These are phyloP conservation scores for Heliconius hortense DNA, from an alignment of 2,888 invertebrate species.

Conservation along the genomic window DNA sequence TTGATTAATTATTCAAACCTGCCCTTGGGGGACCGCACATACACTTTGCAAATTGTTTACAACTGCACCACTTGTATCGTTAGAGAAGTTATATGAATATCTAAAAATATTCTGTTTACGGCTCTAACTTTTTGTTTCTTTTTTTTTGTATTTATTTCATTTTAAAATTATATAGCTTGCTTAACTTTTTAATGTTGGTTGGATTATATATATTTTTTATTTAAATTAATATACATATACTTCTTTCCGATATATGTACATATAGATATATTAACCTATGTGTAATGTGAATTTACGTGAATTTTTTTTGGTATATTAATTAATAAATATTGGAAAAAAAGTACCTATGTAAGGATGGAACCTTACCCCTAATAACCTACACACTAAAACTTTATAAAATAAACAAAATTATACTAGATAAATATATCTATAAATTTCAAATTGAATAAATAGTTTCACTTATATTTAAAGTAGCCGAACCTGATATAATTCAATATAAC, in stretches of 20 bases:
- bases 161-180: background rate
- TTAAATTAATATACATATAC: too few relatives aligned
- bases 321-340: background rate
- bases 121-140: background rate
- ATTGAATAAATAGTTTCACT: background rate
- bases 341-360: background rate
- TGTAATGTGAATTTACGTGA: background rate
- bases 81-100: constrained; percentile 29
- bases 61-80: constrained; percentile 49
- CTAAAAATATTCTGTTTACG: constrained; percentile 10
- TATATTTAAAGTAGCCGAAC: constrained; percentile 34
- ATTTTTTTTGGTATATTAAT: background rate
- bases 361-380: too few relatives aligned
- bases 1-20: constrained; percentile 81
- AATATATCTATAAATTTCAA: background rate
- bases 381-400: background rate
- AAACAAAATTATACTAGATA: background rate
- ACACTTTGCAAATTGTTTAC: constrained; percentile 70
- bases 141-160: background rate
- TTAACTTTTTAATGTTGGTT: too few relatives aligned
- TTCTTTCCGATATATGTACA: too few relatives aligned
- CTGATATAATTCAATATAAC: constrained; percentile 58
- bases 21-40: constrained; percentile 59
- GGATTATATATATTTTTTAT: too few relatives aligned
- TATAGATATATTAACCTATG: too few relatives aligned